These are phyloP conservation scores for Clivina fossor DNA, from an alignment of 2,888 invertebrate species.

Conservation along the genomic window DNA sequence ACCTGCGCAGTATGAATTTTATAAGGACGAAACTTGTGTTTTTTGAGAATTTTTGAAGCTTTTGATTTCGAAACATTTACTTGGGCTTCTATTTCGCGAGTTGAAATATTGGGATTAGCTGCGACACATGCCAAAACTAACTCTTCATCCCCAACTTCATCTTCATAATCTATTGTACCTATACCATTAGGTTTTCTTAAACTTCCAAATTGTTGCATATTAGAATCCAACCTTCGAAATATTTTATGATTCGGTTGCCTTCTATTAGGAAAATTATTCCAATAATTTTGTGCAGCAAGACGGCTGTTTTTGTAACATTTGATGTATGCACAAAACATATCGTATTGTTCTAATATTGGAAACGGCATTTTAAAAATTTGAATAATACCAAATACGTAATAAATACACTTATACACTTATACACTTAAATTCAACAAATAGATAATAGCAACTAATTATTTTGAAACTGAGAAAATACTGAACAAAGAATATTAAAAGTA, in stretches of 20 bases:
- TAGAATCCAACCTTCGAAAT: constrained; percentile 16
- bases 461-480: too few species aligned
- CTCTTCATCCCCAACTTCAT: background rate
- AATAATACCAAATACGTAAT: background rate
- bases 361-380: background rate
- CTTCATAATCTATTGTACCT: constrained; percentile 4
- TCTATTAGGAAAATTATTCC: constrained; percentile 5
- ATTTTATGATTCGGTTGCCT: constrained; percentile 16
- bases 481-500: too few species aligned
- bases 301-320: constrained; percentile 10
- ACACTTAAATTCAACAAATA: too few species aligned
- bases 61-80: constrained; percentile 10
- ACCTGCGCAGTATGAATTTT: constrained; percentile 13
- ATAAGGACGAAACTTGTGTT: constrained; percentile 6
- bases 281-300: constrained; percentile 18
- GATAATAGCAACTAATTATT: too few species aligned
- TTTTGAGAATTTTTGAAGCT: constrained; percentile 14
- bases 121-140: constrained; percentile 18
- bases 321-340: constrained; percentile 9
- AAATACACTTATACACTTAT: background rate
- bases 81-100: constrained; percentile 14
- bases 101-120: constrained; percentile 20
- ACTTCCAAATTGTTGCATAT: constrained; percentile 15
- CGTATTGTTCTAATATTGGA: background rate
- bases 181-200: constrained; percentile 7